These are phyloP conservation scores for Bombyx mori DNA, from an alignment of 1,140 invertebrate species.

Conservation along the genomic window DNA sequence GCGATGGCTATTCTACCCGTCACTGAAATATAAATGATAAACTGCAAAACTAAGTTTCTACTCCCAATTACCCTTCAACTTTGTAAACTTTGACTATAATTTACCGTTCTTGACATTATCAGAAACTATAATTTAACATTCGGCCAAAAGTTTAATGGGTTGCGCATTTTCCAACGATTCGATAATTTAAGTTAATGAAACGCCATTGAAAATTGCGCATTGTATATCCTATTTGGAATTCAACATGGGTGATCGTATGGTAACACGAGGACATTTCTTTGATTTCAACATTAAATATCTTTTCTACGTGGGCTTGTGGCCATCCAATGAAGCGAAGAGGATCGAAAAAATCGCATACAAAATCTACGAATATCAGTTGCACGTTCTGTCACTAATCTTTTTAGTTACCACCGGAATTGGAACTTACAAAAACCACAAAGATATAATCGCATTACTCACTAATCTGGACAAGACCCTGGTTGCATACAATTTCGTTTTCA, in stretches of 20 bases:
- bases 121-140: conserved; percentile 7
- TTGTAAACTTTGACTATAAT: conserved; percentile 4
- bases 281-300: conserved; percentile 50
- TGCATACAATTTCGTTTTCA: conserved; percentile 42
- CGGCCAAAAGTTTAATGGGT: no score
- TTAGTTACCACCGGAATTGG: conserved; percentile 39
- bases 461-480: conserved; percentile 46
- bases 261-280: conserved; percentile 29
- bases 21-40: conserved; percentile 2
- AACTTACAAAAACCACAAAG: conserved; percentile 27
- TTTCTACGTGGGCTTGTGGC: conserved; percentile 47
- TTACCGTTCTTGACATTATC: conserved; percentile 6
- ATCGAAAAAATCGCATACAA: conserved; percentile 26
- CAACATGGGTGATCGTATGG: no score
- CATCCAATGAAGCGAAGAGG: conserved; percentile 25
- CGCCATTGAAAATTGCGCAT: no score
- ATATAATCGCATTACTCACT: conserved; percentile 26
- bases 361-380: conserved; percentile 30
- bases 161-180: no score
- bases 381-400: conserved; percentile 31
- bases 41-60: background rate
- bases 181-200: no score
- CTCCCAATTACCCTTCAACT: conserved; percentile 2
- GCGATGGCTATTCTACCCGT: background rate
- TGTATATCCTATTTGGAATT: no score